A percentile compares a stretch with the other conserved stretches of the same genome.
These are phyloP conservation scores for Leptinotarsa texana DNA, from an alignment of 1,140 invertebrate species.

Conservation along the genomic window DNA sequence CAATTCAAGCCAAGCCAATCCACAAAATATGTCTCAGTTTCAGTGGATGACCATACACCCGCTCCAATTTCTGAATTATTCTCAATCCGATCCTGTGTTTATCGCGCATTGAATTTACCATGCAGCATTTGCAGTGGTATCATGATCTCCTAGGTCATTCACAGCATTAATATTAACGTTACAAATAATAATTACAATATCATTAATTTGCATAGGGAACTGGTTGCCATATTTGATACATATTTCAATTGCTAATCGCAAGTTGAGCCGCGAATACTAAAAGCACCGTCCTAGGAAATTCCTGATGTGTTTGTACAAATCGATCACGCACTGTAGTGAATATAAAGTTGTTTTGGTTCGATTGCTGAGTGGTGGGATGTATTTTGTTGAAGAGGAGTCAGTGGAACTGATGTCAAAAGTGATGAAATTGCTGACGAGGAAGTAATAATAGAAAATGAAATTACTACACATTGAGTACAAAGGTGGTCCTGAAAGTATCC, in stretches of 20 bases:
- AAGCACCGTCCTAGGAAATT: not conserved
- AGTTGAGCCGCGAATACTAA: conserved; percentile 5
- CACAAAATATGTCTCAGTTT: too few species aligned
- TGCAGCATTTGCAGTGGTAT: not conserved
- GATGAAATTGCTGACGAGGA: too few species aligned
- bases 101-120: not conserved
- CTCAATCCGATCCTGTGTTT: too few species aligned
- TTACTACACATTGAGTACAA: too few species aligned
- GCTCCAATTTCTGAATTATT: too few species aligned
- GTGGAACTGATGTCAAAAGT: too few species aligned
- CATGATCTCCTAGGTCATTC: conserved; percentile 23
- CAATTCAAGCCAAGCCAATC: too few species aligned
- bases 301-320: not conserved
- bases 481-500: too few species aligned
- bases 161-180: conserved; percentile 22
- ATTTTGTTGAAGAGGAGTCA: too few species aligned
- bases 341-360: not conserved
- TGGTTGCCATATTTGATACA: conserved; percentile 22
- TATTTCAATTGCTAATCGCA: conserved; percentile 26
- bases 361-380: not conserved
- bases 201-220: conserved; percentile 29
- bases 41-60: too few species aligned
- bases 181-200: conserved; percentile 27
- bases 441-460: too few species aligned
- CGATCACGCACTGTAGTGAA: not conserved